Conservation (phyloP, 1,140 invertebrate species). For the Orussus abietinus region DNA sequence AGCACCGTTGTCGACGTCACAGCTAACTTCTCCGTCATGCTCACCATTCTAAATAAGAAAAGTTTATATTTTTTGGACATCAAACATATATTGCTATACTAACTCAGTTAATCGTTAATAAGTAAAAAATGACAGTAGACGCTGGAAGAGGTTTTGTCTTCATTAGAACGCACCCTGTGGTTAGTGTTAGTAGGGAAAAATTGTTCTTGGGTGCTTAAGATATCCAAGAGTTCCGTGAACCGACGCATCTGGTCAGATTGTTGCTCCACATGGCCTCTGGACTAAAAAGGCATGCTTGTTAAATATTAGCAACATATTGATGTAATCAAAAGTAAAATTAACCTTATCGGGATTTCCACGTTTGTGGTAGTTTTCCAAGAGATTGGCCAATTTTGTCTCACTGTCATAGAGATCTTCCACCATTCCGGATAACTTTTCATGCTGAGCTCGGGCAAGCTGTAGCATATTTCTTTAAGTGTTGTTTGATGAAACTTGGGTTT, state of each 20-base stretch:
- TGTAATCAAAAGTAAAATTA: conserved; percentile 15
- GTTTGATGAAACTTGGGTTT: background rate
- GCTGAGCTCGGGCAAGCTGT: conserved; percentile 43
- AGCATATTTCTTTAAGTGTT: too few species aligned
- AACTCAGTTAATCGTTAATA: conserved; percentile 4
- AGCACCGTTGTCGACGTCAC: conserved; percentile 24
- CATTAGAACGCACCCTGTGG: conserved; percentile 17
- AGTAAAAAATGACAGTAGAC: conserved; percentile 5
- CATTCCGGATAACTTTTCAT: conserved; percentile 47
- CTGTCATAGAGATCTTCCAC: conserved; percentile 50
- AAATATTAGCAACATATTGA: conserved; percentile 8
- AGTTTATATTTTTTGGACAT: too few species aligned
- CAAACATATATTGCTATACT: background rate
- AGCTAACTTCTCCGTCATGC: conserved; percentile 21
- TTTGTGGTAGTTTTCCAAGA: conserved; percentile 42
- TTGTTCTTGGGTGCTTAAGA: conserved; percentile 21
- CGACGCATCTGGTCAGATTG: conserved; percentile 19
- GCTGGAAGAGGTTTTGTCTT: too few species aligned
- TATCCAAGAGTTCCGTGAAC: conserved; percentile 22
- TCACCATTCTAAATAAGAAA: conserved; percentile 34
- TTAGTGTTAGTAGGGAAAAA: conserved; percentile 18
- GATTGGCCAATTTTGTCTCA: conserved; percentile 44
- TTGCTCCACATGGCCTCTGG: conserved; percentile 11
- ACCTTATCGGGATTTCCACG: conserved; percentile 39
- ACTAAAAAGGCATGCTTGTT: conserved; percentile 21